phyloP scores from a whole-genome alignment of 2,888 invertebrate species.

The Celastrina argiolus region DNA sequence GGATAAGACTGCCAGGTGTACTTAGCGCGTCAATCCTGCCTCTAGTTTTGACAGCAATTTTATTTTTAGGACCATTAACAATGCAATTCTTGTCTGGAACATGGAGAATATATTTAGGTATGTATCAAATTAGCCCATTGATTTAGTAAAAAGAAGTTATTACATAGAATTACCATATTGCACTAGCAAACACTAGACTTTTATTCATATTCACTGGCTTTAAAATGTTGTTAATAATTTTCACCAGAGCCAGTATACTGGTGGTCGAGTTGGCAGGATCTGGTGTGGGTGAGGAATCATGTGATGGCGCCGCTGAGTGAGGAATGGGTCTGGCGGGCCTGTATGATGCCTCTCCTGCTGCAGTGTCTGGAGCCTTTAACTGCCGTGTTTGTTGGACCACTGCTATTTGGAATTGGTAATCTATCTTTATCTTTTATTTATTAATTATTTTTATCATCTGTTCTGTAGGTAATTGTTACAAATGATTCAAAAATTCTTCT shows the following conservation, averaged over 20 bases:
- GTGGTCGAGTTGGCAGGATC: constrained; percentile 83
- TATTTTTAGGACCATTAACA: constrained; percentile 90
- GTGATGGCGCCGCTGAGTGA: constrained; percentile 95
- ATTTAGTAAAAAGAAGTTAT: background rate
- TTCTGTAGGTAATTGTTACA: too few species aligned
- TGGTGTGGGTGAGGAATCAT: constrained; percentile 92
- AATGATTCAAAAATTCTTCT: too few species aligned
- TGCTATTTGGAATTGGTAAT: constrained; percentile 93
- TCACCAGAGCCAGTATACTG: constrained; percentile 83
- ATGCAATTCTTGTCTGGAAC: constrained; percentile 84
- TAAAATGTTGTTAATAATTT: background rate
- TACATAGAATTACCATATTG: too few species aligned
- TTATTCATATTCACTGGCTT: too few species aligned
- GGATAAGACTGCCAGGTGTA: constrained; percentile 85
- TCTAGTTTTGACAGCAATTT: constrained; percentile 85
- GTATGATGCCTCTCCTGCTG: constrained; percentile 93
- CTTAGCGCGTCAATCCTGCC: constrained; percentile 85
- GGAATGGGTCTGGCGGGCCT: constrained; percentile 96
- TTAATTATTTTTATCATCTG: background rate
- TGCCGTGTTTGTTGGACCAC: constrained; percentile 89
- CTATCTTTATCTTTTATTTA: constrained; percentile 11
- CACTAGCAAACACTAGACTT: too few species aligned
- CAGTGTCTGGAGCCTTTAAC: constrained; percentile 86
- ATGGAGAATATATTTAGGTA: constrained; percentile 83
- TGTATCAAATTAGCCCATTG: constrained; percentile 27